Conservation (phyloP, 2,113 vertebrate genomes). For the Steatornis caripensis region DNA sequence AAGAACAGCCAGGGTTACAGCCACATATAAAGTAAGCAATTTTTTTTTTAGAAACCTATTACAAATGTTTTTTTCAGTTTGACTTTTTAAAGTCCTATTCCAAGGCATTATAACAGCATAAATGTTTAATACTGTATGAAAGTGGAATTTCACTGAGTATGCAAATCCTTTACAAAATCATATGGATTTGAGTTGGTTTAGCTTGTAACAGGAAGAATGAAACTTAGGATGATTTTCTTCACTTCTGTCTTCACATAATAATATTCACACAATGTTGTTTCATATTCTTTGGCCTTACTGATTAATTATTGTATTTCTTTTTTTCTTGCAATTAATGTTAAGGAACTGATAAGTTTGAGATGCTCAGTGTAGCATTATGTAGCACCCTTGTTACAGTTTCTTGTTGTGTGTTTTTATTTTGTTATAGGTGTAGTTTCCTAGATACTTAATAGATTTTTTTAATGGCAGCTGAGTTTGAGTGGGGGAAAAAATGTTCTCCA, state of each 20-base stretch:
- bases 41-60: neutral
- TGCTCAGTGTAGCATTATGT: neutral
- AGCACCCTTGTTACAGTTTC: neutral
- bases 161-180: neutral
- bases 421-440: neutral
- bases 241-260: neutral
- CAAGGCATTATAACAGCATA: neutral
- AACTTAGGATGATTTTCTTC: neutral
- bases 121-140: neutral
- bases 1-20: conserved; percentile 94
- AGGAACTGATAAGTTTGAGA: neutral
- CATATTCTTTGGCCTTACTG: neutral
- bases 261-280: neutral
- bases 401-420: neutral
- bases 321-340: neutral
- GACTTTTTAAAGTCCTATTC: neutral
- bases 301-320: neutral
- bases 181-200: neutral
- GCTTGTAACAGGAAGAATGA: neutral
- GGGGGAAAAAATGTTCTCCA: neutral
- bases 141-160: neutral
- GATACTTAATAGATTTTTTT: neutral
- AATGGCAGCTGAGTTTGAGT: neutral
- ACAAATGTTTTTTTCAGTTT: neutral
- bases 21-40: conserved; percentile 91